Conservation (phyloP, 2,113 vertebrate species). For the Hystrix cristata region DNA sequence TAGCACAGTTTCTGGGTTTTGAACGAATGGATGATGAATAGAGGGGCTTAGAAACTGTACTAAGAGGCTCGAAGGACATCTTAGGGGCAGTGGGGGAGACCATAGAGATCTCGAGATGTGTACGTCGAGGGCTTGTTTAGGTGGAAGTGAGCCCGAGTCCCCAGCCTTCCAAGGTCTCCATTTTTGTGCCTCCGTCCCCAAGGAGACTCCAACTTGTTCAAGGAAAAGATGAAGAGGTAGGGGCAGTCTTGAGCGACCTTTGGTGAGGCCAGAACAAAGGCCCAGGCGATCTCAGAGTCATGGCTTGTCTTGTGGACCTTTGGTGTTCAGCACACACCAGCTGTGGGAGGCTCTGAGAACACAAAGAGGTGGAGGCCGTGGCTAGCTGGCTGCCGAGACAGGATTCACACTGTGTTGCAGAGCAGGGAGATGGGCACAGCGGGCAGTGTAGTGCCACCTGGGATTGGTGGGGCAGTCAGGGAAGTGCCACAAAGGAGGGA, state of each 20-base stretch:
- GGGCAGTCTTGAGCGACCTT: not conserved
- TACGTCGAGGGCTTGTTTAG: not conserved
- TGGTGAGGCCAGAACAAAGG: not conserved
- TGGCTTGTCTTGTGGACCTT: rapidly evolving
- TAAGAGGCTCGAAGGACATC: not conserved
- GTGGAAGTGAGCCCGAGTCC: not conserved
- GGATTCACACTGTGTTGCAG: rapidly evolving
- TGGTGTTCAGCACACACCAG: not conserved
- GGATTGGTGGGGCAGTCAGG: not conserved
- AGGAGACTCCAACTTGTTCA: not conserved
- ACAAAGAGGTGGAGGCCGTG: not conserved
- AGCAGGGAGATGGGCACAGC: not conserved
- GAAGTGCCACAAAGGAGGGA: not conserved
- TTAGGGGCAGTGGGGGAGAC: not conserved
- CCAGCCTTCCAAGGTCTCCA: not conserved
- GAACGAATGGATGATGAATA: not conserved
- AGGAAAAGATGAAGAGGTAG: not conserved
- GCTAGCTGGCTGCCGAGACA: constrained; percentile 13
- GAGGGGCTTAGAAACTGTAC: not conserved
- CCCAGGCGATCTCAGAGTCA: not conserved
- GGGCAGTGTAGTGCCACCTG: rapidly evolving
- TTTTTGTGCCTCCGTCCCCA: no score
- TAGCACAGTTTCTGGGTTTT: not conserved
- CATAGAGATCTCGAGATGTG: not conserved
- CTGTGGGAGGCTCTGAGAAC: not conserved